These are phyloP conservation scores for Meriones unguiculatus DNA, from an alignment of 2,113 vertebrate genomes.

Conservation along the genomic window DNA sequence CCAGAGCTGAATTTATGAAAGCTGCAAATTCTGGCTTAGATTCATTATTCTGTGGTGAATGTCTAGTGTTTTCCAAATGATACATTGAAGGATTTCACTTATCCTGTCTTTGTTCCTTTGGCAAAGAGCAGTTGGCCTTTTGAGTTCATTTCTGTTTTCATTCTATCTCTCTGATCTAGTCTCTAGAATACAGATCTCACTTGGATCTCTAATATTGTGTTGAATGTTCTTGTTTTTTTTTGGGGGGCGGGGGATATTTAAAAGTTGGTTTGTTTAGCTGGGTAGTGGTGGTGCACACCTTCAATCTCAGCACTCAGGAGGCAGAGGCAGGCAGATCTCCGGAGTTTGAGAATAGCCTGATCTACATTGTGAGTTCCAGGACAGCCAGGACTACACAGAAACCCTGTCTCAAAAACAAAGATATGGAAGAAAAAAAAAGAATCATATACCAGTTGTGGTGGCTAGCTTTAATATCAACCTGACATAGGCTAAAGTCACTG, in stretches of 20 bases:
- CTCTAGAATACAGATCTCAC: not conserved
- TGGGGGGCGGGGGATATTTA: not conserved
- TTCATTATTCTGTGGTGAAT: not conserved
- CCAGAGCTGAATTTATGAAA: not conserved
- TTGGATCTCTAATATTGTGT: not conserved
- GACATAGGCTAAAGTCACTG: too few species aligned
- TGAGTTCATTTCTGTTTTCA: not conserved
- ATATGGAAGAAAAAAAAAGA: too few species aligned
- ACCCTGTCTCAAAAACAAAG: too few species aligned
- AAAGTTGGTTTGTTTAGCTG: not conserved
- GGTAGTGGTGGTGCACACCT: not conserved
- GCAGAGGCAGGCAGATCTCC: too few species aligned
- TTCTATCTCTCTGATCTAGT: not conserved
- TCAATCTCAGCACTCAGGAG: too few species aligned
- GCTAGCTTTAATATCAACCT: too few species aligned
- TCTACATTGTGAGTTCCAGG: too few species aligned
- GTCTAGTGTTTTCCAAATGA: not conserved
- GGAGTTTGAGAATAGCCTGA: too few species aligned
- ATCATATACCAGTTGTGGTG: too few species aligned
- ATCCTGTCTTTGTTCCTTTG: not conserved
- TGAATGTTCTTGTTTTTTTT: not conserved
- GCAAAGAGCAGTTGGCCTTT: not conserved
- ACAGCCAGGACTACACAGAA: too few species aligned
- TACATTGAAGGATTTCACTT: not conserved
- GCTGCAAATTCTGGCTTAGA: not conserved